Percentiles rank a stretch among this genome's conserved stretches.
Evolutionary conservation across 30 jellyfish, hydroid and myxozoan genomes (phyloP).

Genomic region (Aurelia sp.): DNA sequence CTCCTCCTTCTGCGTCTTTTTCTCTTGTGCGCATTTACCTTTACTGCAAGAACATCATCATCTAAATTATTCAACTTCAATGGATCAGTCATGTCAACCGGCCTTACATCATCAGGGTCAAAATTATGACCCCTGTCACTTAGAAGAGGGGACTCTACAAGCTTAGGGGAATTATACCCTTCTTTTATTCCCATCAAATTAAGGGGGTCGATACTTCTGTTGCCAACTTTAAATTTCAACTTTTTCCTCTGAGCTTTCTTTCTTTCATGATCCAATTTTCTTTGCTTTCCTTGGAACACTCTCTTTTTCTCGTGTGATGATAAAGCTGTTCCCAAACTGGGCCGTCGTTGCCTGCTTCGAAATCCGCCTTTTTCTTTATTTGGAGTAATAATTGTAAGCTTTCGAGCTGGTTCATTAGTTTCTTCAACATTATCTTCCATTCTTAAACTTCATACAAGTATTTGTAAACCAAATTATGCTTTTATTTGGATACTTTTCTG

Average conservation of each 20-base stretch:
- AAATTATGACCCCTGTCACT: constrained; percentile 66
- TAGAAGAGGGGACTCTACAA: constrained; percentile 67
- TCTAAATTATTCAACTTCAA: constrained; percentile 74
- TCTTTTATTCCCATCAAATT: constrained; percentile 56
- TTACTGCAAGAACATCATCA: constrained; percentile 71
- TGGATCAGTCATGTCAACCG: constrained; percentile 90
- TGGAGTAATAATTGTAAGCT: neutral
- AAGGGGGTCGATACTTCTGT: constrained; percentile 41
- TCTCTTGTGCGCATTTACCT: constrained; percentile 68
- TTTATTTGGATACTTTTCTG: no score
- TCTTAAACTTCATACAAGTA: no score
- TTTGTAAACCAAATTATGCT: no score
- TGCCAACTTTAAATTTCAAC: constrained; percentile 14
- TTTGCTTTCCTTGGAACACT: constrained; percentile 26
- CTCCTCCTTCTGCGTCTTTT: constrained; percentile 77
- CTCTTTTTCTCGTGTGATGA: constrained; percentile 12
- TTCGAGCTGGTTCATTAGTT: no score
- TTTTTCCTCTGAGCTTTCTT: constrained; percentile 22
- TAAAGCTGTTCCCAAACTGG: constrained; percentile 17
- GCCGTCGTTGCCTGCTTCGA: neutral
- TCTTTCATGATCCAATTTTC: constrained; percentile 37
- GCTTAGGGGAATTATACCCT: constrained; percentile 69
- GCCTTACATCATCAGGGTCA: constrained; percentile 77
- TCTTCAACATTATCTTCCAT: no score
- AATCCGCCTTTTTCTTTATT: constrained; percentile 3